Evolutionary conservation across 2,888 invertebrate species (phyloP).

Genomic region (Diplazon laetatorius): DNA sequence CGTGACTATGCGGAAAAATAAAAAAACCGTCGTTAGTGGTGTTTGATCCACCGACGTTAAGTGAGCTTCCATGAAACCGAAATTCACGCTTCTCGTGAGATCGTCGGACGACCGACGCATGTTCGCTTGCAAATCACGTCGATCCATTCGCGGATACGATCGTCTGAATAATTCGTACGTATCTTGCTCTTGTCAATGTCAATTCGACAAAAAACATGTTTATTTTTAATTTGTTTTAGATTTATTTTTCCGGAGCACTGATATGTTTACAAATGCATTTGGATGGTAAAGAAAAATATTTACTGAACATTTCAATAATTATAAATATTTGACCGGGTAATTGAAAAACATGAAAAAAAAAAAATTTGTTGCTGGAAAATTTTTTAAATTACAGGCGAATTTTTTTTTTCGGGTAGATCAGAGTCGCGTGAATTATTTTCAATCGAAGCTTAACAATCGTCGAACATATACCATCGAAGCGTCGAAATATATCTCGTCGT

Average conservation of each 20-base stretch:
- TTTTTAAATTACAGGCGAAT: neutral
- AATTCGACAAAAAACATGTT: neutral
- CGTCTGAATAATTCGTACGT: constrained; percentile 7
- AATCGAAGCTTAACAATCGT: neutral
- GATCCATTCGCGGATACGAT: constrained; percentile 21
- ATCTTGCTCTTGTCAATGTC: neutral
- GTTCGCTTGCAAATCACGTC: neutral
- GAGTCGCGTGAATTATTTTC: neutral
- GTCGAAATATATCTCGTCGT: constrained; percentile 19
- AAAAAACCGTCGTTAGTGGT: neutral
- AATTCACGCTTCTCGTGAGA: constrained; percentile 8
- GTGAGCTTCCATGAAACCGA: constrained; percentile 16
- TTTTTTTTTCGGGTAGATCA: neutral
- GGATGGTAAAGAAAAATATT: too few species aligned
- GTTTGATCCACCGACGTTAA: neutral
- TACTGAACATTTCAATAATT: too few species aligned
- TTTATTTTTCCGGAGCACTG: too few species aligned
- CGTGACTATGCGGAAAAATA: neutral
- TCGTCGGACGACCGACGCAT: constrained; percentile 6
- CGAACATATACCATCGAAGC: neutral
- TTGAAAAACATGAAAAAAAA: neutral
- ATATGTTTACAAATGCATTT: too few species aligned
- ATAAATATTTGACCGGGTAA: neutral
- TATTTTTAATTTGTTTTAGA: too few species aligned
- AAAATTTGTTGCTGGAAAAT: neutral